Evolutionary conservation across 2,113 vertebrate genomes (phyloP).

Genomic region (Rhea pennata): DNA sequence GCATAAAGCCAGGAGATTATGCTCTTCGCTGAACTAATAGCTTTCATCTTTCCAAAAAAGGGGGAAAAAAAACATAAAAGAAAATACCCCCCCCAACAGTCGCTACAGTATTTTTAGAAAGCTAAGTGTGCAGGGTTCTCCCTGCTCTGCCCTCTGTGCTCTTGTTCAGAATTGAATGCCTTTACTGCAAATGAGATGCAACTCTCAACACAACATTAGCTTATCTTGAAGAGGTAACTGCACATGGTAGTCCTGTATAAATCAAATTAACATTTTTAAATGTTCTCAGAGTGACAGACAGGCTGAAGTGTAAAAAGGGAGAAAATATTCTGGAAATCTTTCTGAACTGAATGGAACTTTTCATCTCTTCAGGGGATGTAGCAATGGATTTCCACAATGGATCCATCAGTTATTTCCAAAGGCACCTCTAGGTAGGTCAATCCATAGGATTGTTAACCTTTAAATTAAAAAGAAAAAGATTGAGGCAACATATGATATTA

Average conservation of each 20-base stretch:
- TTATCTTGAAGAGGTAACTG: background rate
- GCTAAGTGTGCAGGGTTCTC: background rate
- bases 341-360: background rate
- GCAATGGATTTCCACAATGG: background rate
- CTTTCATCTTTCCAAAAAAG: background rate
- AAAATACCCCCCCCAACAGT: background rate
- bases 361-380: background rate
- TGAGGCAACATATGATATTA: background rate
- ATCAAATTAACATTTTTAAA: slow-evolving; percentile 25
- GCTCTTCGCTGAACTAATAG: background rate
- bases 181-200: background rate
- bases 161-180: background rate
- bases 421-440: background rate
- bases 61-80: background rate
- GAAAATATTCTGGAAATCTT: slow-evolving; percentile 52
- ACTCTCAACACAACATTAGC: background rate
- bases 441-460: background rate
- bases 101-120: slow-evolving; percentile 4
- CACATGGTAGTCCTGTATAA: background rate
- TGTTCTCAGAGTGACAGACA: background rate
- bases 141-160: background rate
- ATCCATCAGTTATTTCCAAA: background rate
- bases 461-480: background rate
- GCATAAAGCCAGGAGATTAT: background rate
- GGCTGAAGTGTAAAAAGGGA: background rate